phyloP scores from a whole-genome alignment of 2,888 invertebrate genomes.

The Spialia ferax region DNA sequence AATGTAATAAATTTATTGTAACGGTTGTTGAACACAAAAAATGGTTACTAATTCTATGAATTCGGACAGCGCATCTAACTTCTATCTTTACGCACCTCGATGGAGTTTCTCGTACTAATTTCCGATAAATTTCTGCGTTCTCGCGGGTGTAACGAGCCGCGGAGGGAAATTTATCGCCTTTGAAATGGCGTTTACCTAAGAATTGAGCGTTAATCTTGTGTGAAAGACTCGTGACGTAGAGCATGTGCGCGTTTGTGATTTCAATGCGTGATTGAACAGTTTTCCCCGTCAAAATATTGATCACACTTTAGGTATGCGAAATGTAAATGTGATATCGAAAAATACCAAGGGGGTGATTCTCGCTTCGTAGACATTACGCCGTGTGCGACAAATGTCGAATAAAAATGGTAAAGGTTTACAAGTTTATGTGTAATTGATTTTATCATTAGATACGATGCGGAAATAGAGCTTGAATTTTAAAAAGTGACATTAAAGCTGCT shows the following conservation, averaged over 20 bases:
- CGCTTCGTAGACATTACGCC: too few species aligned
- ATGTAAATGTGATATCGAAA: background rate
- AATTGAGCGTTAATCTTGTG: conserved; percentile 84
- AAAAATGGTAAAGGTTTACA: too few species aligned
- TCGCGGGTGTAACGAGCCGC: conserved; percentile 77
- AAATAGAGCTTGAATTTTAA: too few species aligned
- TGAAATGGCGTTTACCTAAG: conserved; percentile 79
- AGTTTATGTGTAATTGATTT: too few species aligned
- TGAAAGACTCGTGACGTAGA: conserved; percentile 69
- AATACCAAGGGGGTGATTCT: background rate
- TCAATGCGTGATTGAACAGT: conserved; percentile 49
- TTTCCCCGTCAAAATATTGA: conserved; percentile 13
- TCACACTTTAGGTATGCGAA: conserved; percentile 10
- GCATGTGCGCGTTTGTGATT: conserved; percentile 62
- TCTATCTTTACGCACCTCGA: conserved; percentile 50
- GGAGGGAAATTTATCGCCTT: conserved; percentile 78
- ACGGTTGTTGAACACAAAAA: conserved; percentile 35
- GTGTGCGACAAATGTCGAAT: too few species aligned
- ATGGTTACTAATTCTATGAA: conserved; percentile 42
- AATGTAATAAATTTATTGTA: conserved; percentile 33
- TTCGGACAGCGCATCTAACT: conserved; percentile 45
- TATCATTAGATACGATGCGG: too few species aligned
- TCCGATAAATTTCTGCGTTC: conserved; percentile 82
- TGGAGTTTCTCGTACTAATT: conserved; percentile 76
- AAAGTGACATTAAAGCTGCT: too few species aligned